These are phyloP conservation scores for Naja naja DNA, from an alignment of 2,113 vertebrate genomes.

Conservation along the genomic window DNA sequence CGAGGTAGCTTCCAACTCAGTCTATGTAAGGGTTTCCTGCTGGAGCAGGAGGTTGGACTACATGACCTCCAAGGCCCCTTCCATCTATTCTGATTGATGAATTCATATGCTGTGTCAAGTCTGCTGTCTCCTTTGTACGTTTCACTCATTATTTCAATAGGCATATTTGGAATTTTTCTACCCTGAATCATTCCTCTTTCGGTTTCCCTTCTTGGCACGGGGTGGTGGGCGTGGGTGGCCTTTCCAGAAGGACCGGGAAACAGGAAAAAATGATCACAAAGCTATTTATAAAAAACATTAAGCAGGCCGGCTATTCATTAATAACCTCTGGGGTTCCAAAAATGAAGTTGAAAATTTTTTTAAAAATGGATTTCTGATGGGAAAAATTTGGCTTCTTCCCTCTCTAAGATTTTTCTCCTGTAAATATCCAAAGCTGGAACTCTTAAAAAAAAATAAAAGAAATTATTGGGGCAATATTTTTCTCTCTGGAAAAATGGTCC, in stretches of 20 bases:
- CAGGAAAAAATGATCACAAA: background rate
- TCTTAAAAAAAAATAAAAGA: background rate
- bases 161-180: background rate
- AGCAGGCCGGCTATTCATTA: background rate
- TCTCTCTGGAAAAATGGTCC: background rate
- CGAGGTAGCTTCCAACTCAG: no score
- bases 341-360: background rate
- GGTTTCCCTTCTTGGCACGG: background rate
- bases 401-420: background rate
- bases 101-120: no score
- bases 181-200: background rate
- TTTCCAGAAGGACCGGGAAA: background rate
- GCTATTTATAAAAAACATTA: background rate
- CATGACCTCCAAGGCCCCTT: no score
- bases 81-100: no score
- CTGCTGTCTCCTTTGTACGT: rapidly evolving
- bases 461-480: background rate
- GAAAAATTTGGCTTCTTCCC: no score
- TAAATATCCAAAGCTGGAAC: background rate
- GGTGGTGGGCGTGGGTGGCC: background rate
- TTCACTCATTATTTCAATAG: background rate
- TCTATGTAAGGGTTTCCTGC: no score
- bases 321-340: background rate
- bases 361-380: background rate
- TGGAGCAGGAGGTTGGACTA: no score